Conservation (phyloP, 2,888 invertebrate genomes). For the Busseola fusca region DNA sequence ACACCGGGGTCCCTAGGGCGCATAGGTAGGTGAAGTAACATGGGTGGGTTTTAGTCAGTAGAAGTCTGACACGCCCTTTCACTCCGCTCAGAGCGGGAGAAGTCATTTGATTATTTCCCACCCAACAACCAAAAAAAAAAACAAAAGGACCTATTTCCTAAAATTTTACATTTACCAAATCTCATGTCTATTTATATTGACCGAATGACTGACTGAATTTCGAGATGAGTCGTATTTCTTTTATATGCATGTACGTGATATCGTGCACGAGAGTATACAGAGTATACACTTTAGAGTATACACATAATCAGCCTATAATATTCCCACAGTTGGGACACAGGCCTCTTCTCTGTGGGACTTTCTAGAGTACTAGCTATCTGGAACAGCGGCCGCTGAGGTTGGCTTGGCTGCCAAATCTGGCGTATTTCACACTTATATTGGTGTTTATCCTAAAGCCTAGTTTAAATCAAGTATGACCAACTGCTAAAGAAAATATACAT, state of each 20-base stretch:
- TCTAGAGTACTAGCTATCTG: background rate
- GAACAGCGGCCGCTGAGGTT: slow-evolving; percentile 3
- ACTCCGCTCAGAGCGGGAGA: too few relatives aligned
- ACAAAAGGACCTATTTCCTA: too few relatives aligned
- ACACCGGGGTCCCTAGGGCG: too few relatives aligned
- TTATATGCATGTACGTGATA: background rate
- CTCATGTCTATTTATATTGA: background rate
- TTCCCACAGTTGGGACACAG: background rate
- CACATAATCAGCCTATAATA: background rate
- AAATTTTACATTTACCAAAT: background rate
- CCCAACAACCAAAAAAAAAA: too few relatives aligned
- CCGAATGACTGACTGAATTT: background rate
- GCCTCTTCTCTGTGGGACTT: background rate
- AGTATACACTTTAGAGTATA: background rate
- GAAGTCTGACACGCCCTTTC: too few relatives aligned
- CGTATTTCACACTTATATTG: slow-evolving; percentile 24
- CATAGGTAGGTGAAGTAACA: too few relatives aligned
- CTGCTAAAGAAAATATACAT: background rate
- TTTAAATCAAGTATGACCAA: slow-evolving; percentile 15
- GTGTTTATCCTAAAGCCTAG: slow-evolving; percentile 33
- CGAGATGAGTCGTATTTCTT: background rate
- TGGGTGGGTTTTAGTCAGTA: too few relatives aligned
- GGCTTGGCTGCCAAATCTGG: slow-evolving; percentile 36
- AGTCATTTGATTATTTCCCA: too few relatives aligned
- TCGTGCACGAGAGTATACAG: slow-evolving; percentile 14